phyloP scores from a whole-genome alignment of 1,140 invertebrate genomes.

The Leptoteleia sp. region DNA sequence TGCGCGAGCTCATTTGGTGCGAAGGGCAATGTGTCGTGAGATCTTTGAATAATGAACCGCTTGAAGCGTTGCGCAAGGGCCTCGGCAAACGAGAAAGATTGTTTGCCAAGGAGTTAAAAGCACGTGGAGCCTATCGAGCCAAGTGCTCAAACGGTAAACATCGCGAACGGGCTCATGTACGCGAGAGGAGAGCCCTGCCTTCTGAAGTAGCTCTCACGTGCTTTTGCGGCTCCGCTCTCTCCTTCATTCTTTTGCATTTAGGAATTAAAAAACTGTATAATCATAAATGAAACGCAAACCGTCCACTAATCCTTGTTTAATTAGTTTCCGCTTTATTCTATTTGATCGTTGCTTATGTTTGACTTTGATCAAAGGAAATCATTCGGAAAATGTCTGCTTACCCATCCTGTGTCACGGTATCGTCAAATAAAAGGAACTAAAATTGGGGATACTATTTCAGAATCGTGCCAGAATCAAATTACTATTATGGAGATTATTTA shows the following conservation, averaged over 20 bases:
- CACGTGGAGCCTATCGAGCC: constrained; percentile 56
- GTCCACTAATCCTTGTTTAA: constrained; percentile 1
- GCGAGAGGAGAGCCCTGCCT: constrained; percentile 26
- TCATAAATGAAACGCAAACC: constrained; percentile 41
- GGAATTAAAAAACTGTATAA: constrained; percentile 51
- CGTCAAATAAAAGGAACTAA: too few relatives aligned
- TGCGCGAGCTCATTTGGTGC: constrained; percentile 70
- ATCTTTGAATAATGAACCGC: constrained; percentile 75
- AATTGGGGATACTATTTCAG: too few relatives aligned
- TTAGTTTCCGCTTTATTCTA: constrained; percentile 7
- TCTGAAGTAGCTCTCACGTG: constrained; percentile 44
- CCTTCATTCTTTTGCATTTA: constrained; percentile 29
- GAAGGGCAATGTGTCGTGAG: constrained; percentile 67
- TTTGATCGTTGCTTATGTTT: constrained; percentile 13
- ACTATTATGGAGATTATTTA: too few relatives aligned
- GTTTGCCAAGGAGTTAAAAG: constrained; percentile 68
- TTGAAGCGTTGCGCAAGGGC: constrained; percentile 64
- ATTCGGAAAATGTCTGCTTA: too few relatives aligned
- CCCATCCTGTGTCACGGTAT: too few relatives aligned
- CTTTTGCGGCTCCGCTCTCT: constrained; percentile 10
- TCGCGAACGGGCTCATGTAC: constrained; percentile 27
- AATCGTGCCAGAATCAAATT: too few relatives aligned
- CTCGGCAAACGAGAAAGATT: constrained; percentile 67
- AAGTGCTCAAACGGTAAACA: constrained; percentile 64
- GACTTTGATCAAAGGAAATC: neutral